Evolutionary conservation across 1,140 invertebrate genomes (phyloP), one percentile per base, ranked within the genome.

Genomic region (Drosophila saltans): DNA sequence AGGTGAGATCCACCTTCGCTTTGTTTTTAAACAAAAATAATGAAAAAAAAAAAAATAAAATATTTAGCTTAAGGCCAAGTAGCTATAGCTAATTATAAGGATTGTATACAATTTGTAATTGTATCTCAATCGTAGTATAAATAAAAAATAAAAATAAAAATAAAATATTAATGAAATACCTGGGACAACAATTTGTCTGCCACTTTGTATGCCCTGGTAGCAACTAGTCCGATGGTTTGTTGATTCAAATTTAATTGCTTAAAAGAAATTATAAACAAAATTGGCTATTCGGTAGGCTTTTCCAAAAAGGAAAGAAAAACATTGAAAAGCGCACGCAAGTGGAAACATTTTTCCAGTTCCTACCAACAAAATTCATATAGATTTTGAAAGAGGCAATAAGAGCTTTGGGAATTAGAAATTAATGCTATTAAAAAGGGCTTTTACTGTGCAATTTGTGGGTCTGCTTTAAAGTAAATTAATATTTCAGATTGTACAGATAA

Each of bases 171-270:
- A 58, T 58, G 30, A 48, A 58, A 36, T 36, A n/a, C n/a, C 8
- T 36, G 30, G 9, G 3, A n/a, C 28, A 16, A n/a, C 24, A 33
- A 5, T 57, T 33, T 57, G 55, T 33, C 30, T 33, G 16, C 30
- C 11, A 8, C 16, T 36, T 58, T 8, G 16, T 6, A 28, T 36
- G 30, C 30, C 16, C 30, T 39, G 2, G n/a, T 21, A 28, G n/a
- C 33, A 36, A 6, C 55, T 30, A 56, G 10, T 56, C 9, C 30
- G 7, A 21, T 58, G n/a, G 30, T 62, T 43, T 45, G 11, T 39
- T 39, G 36, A 62, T 62, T 62, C 40, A 41, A 62, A 62, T 62
- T 62, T 62, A 62, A 62, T 62, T 62, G 43, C 60, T 62, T 62
- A 43, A 43, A 62, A 40, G 60, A 62, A 62, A 62, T 62, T 62